Conservation (phyloP, 2,888 invertebrate species). For the Drosophila putrida region DNA sequence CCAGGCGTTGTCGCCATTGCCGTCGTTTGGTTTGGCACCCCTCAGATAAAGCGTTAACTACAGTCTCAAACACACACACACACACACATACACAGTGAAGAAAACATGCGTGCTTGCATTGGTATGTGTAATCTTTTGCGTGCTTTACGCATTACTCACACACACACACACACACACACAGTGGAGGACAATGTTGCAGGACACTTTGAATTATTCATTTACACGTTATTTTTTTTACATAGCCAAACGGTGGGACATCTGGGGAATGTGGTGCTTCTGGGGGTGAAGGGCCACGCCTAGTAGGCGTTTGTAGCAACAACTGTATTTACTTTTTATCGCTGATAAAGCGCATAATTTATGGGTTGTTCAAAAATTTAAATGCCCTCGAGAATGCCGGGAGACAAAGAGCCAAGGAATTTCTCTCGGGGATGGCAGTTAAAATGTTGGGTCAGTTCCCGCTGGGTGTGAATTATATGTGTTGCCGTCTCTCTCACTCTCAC, state of each 20-base stretch:
- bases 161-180: conserved; percentile 20
- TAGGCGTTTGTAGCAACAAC: conserved; percentile 82
- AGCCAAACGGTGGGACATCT: conserved; percentile 60
- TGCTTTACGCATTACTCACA: conserved; percentile 79
- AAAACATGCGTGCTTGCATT: conserved; percentile 40
- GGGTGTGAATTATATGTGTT: conserved; percentile 31
- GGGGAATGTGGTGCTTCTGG: conserved; percentile 14
- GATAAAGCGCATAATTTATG: conserved; percentile 82
- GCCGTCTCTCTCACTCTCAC: background rate
- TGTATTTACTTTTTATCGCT: conserved; percentile 82
- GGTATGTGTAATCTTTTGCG: conserved; percentile 81
- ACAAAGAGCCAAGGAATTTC: conserved; percentile 63
- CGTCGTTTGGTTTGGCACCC: conserved; percentile 69
- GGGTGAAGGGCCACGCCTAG: conserved; percentile 49
- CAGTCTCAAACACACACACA: conserved; percentile 56
- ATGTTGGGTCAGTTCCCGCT: conserved; percentile 41
- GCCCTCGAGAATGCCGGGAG: conserved; percentile 75
- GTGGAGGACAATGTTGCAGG: conserved; percentile 78
- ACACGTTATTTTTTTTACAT: conserved; percentile 54
- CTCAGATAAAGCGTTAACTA: conserved; percentile 79
- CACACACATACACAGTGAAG: conserved; percentile 18
- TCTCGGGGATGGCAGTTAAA: conserved; percentile 36
- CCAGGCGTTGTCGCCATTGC: conserved; percentile 61
- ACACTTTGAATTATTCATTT: conserved; percentile 82
- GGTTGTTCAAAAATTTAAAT: conserved; percentile 81